Evolutionary conservation across 1,140 invertebrate species (phyloP).

Genomic region (Aphis craccivora): DNA sequence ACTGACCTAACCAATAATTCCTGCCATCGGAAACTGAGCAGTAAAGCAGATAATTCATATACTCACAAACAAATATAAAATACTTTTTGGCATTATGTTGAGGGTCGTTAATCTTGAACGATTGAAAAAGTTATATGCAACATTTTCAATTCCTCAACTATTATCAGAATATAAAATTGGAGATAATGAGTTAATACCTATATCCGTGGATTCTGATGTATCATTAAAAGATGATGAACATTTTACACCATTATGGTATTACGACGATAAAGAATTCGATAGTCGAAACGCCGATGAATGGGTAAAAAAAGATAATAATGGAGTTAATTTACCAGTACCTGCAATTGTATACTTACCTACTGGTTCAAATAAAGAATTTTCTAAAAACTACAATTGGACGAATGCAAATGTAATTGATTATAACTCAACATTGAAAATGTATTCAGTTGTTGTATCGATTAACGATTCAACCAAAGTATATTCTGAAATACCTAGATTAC

Average conservation of each 20-base stretch:
- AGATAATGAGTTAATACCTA: neutral
- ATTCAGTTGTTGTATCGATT: neutral
- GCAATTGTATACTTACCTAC: neutral
- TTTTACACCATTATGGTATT: conserved; percentile 19
- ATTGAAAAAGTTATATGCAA: conserved; percentile 3
- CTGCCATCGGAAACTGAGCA: too few relatives aligned
- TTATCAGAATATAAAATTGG: neutral
- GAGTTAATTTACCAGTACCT: neutral
- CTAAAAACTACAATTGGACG: neutral
- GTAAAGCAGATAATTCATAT: too few relatives aligned
- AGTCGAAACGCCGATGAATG: conserved; percentile 19
- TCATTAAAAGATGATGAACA: neutral
- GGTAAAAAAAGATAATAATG: neutral
- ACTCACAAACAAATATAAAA: neutral
- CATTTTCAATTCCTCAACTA: conserved; percentile 12
- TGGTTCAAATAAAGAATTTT: neutral
- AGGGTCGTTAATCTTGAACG: neutral
- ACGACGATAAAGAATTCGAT: conserved; percentile 17
- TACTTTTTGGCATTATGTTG: neutral
- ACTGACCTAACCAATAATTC: too few relatives aligned
- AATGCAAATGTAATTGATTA: conserved; percentile 16
- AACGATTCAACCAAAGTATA: neutral
- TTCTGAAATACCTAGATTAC: neutral
- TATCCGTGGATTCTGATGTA: neutral
- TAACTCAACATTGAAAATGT: neutral